phyloP scores from a whole-genome alignment of 2,888 invertebrate species.

The Lydus trimaculatus region DNA sequence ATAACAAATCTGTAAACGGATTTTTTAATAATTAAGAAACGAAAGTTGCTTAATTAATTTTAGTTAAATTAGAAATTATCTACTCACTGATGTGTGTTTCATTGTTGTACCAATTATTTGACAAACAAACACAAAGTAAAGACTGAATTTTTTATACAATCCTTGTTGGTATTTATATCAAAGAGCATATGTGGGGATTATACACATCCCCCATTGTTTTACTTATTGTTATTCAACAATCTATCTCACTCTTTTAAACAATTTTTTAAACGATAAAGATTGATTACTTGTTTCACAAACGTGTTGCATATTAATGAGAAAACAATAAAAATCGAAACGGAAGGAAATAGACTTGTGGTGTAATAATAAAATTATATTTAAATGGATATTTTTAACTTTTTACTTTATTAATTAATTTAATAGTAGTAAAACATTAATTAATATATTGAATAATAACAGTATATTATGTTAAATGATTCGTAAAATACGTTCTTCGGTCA shows the following conservation, averaged over 20 bases:
- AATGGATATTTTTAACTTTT: background rate
- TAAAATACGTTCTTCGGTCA: background rate
- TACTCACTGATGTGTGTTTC: conserved; percentile 23
- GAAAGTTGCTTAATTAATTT: conserved; percentile 16
- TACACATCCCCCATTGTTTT: conserved; percentile 20
- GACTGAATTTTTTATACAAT: conserved; percentile 28
- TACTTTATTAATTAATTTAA: background rate
- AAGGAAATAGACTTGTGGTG: background rate
- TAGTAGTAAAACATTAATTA: background rate
- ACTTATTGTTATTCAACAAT: conserved; percentile 17
- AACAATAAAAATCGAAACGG: background rate
- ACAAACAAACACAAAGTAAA: conserved; percentile 9
- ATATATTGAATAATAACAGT: background rate
- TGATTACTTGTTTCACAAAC: background rate
- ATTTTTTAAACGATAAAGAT: background rate
- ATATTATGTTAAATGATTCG: background rate
- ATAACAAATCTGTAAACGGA: conserved; percentile 13
- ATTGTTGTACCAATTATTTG: conserved; percentile 16
- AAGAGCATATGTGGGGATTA: conserved; percentile 7
- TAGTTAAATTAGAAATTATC: conserved; percentile 8
- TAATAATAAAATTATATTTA: background rate
- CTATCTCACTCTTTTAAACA: conserved; percentile 10
- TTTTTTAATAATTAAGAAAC: conserved; percentile 6
- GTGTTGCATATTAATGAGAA: background rate
- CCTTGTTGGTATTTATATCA: conserved; percentile 24